Conservation (phyloP, 2,797 vertebrate species). For the Takifugu ocellatus region DNA sequence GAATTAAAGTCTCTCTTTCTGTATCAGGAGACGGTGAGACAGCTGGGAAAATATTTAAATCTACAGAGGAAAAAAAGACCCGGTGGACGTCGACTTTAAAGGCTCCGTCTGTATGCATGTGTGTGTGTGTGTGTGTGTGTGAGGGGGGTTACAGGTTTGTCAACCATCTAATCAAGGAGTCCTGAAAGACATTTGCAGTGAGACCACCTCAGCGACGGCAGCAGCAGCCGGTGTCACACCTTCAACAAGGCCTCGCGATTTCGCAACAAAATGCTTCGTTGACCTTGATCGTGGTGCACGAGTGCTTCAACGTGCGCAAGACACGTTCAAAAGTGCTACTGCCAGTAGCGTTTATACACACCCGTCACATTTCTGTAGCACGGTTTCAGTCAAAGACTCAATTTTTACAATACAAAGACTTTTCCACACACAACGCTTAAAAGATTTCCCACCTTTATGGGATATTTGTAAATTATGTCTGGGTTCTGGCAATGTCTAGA, state of each 20-base stretch:
- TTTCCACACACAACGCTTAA: not conserved
- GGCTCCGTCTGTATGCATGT: not conserved
- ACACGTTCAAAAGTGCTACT: no score
- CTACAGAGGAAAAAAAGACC: slow-evolving; percentile 4
- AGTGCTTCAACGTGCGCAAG: no score
- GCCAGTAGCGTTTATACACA: no score
- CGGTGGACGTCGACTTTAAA: slow-evolving; percentile 7
- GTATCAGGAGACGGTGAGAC: slow-evolving; percentile 17
- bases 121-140: no score
- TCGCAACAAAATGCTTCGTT: slow-evolving; percentile 14
- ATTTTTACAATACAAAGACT: not conserved
- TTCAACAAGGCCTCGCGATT: slow-evolving; percentile 11
- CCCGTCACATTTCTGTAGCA: no score
- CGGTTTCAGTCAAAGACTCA: not conserved
- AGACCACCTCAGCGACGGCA: slow-evolving; percentile 56
- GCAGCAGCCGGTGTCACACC: slow-evolving; percentile 52
- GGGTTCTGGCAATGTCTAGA: no score
- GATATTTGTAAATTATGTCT: not conserved
- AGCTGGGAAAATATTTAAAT: slow-evolving; percentile 44
- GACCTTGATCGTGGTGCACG: no score
- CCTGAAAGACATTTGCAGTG: slow-evolving; percentile 22
- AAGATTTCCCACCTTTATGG: not conserved
- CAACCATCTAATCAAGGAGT: not conserved
- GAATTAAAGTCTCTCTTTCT: slow-evolving; percentile 30
- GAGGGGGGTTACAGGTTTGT: slow-evolving; percentile 6